phyloP scores from a whole-genome alignment of 2,797 vertebrate genomes.

The Hemibagrus guttatus region DNA sequence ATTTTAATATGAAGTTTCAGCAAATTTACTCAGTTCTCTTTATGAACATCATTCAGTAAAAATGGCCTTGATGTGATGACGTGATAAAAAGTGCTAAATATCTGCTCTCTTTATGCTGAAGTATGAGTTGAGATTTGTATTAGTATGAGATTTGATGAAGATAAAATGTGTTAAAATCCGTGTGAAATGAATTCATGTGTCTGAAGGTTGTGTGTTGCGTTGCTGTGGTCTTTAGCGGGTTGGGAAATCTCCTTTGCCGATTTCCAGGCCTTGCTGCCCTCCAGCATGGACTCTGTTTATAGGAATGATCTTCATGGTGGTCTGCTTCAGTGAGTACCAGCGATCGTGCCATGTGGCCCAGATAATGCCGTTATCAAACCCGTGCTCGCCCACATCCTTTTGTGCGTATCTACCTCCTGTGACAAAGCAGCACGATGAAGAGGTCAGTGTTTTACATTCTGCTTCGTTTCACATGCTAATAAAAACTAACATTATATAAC shows the following conservation, averaged over 20 bases:
- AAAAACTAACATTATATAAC: neutral
- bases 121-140: neutral
- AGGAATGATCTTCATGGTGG: slow-evolving; percentile 94
- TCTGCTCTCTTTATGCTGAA: neutral
- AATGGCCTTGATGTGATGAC: neutral
- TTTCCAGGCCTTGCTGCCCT: slow-evolving; percentile 75
- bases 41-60: neutral
- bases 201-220: neutral
- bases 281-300: slow-evolving; percentile 71
- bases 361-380: slow-evolving; percentile 90
- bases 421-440: neutral
- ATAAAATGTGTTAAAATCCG: neutral
- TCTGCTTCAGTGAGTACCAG: slow-evolving; percentile 95
- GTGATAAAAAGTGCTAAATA: neutral
- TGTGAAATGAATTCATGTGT: neutral
- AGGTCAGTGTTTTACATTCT: neutral
- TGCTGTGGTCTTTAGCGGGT: neutral
- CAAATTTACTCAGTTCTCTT: neutral
- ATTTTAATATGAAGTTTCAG: neutral
- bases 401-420: slow-evolving; percentile 85
- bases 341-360: slow-evolving; percentile 90
- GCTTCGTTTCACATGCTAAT: neutral
- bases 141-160: too few species aligned
- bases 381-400: slow-evolving; percentile 73
- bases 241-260: slow-evolving; percentile 58